phyloP scores from a whole-genome alignment of 2,888 invertebrate genomes.

The Pristionchus maxplancki region DNA sequence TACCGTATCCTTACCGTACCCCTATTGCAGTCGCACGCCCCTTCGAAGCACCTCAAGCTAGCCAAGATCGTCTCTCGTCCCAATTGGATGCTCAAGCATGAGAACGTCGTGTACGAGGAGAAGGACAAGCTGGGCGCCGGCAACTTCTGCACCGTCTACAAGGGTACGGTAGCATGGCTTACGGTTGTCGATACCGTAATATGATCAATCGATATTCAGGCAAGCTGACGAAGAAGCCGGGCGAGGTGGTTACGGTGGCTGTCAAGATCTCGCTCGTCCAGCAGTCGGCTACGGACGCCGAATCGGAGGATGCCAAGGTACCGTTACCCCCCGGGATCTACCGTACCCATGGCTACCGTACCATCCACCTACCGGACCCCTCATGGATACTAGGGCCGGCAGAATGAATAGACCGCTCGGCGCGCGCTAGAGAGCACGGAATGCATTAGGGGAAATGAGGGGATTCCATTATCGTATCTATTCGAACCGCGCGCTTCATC shows the following conservation, averaged over 20 bases:
- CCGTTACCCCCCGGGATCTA: no score
- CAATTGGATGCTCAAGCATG: slow-evolving; percentile 27
- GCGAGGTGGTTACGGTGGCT: background rate
- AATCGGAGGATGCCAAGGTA: slow-evolving; percentile 13
- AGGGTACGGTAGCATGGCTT: slow-evolving; percentile 37
- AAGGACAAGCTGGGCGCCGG: slow-evolving; percentile 60
- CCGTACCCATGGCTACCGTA: background rate
- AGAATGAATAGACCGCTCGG: no score
- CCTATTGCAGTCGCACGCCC: background rate
- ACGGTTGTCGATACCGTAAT: background rate
- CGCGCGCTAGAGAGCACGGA: no score
- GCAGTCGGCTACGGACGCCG: background rate
- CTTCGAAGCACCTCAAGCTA: background rate
- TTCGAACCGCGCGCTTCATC: no score
- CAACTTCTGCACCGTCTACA: slow-evolving; percentile 60
- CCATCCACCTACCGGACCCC: no score
- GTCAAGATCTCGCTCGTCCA: slow-evolving; percentile 2
- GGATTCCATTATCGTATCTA: no score
- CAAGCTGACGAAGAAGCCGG: background rate
- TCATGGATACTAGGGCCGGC: no score
- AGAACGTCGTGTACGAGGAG: slow-evolving; percentile 6
- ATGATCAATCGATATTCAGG: background rate
- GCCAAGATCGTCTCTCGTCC: background rate
- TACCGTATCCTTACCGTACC: background rate
- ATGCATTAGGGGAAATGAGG: no score